A percentile compares a stretch with the other conserved stretches of the same genome.
Conservation (phyloP, 1,140 invertebrate species). For the Caerostris extrusa region DNA sequence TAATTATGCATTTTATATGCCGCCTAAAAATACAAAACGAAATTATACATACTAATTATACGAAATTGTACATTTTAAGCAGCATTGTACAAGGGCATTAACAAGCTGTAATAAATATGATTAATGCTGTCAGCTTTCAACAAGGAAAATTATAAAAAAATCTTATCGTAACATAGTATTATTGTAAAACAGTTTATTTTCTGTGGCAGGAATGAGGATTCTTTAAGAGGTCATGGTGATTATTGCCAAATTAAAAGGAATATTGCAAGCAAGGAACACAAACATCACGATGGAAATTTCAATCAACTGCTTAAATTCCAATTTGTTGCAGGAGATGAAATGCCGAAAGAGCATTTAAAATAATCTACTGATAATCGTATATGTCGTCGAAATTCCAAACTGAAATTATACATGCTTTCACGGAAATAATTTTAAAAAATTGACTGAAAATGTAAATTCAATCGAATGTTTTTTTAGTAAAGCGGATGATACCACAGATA, state of each 20-base stretch:
- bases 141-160: neutral
- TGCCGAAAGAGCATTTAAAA: neutral
- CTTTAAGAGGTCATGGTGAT: neutral
- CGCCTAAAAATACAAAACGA: neutral
- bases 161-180: neutral
- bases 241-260: neutral
- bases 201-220: neutral
- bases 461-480: neutral
- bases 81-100: too few species aligned
- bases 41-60: too few species aligned
- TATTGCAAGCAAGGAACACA: neutral
- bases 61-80: too few species aligned
- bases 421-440: neutral
- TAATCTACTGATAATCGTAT: neutral
- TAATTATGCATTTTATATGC: neutral
- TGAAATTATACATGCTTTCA: neutral
- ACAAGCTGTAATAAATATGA: too few species aligned
- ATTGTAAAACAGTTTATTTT: neutral
- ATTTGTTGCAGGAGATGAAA: too few species aligned
- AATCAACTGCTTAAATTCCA: too few species aligned
- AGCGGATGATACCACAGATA: neutral
- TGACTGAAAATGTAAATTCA: neutral
- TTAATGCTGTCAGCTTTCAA: neutral
- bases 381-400: neutral
- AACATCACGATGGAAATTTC: neutral